Evolutionary conservation across 92 coral and sea anemone genomes (phyloP).

Genomic region (Micromussa lordhowensis): DNA sequence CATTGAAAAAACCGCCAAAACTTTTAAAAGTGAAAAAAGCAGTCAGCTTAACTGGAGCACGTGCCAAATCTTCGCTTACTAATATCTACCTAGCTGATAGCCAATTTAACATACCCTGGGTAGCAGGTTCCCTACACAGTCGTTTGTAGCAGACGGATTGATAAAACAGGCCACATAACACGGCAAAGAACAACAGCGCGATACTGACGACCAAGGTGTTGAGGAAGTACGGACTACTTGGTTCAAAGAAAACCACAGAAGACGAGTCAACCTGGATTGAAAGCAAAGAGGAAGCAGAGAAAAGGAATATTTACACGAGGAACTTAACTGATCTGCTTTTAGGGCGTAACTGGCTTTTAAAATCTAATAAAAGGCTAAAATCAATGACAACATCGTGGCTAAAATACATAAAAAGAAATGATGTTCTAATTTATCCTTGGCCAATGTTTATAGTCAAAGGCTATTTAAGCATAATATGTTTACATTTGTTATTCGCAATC

Average conservation of each 20-base stretch:
- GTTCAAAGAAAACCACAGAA: slow-evolving; percentile 33
- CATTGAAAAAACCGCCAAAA: no score
- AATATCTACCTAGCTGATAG: not conserved
- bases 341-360: no score
- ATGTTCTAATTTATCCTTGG: no score
- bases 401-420: no score
- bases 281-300: not conserved
- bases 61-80: not conserved
- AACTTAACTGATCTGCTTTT: not conserved
- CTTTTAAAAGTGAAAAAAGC: no score
- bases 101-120: slow-evolving; percentile 10
- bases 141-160: slow-evolving; percentile 20
- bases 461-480: no score
- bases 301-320: not conserved
- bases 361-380: no score
- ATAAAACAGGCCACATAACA: slow-evolving; percentile 23
- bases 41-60: not conserved
- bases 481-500: no score
- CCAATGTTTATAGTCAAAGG: no score
- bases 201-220: slow-evolving; percentile 12
- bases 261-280: not conserved
- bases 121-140: not conserved
- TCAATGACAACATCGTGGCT: no score
- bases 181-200: slow-evolving; percentile 1
- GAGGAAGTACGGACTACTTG: slow-evolving; percentile 32